These are phyloP conservation scores for Ptychoptera contaminata DNA, from an alignment of 2,888 invertebrate genomes.

Conservation along the genomic window DNA sequence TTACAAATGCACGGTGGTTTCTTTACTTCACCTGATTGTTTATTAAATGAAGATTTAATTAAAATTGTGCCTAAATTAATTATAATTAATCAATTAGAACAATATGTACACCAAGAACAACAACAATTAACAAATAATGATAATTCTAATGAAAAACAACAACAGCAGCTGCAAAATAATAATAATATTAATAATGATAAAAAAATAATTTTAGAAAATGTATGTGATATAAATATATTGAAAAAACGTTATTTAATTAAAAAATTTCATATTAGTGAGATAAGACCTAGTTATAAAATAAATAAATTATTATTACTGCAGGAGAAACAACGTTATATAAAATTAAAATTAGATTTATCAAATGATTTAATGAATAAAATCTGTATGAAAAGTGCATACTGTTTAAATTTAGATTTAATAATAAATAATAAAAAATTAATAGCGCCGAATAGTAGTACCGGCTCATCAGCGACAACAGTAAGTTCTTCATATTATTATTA, in stretches of 20 bases:
- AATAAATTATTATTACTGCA: conserved; percentile 53
- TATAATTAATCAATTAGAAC: not conserved
- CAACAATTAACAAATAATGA: not conserved
- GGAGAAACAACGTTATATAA: conserved; percentile 52
- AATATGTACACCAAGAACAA: not conserved
- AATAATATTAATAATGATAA: not conserved
- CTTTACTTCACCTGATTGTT: conserved; percentile 46
- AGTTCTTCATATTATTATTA: not conserved
- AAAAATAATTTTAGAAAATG: not conserved
- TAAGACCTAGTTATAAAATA: conserved; percentile 56
- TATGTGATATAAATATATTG: conserved; percentile 9
- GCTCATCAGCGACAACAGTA: conserved; percentile 16
- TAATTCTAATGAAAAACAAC: not conserved
- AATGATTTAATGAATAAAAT: conserved; percentile 35
- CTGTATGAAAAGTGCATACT: conserved; percentile 30
- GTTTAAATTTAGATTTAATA: conserved; percentile 16
- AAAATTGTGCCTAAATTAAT: not conserved
- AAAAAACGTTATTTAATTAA: conserved; percentile 24
- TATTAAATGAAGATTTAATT: not conserved
- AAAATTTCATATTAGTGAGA: conserved; percentile 41
- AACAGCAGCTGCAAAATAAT: not conserved
- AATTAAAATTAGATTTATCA: conserved; percentile 48
- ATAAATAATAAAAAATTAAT: conserved; percentile 8
- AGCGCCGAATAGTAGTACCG: conserved; percentile 13
- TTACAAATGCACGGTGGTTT: conserved; percentile 80